Percentiles rank a stretch among this genome's conserved stretches.
These are phyloP conservation scores for Chaetodon auriga DNA, from an alignment of 2,113 vertebrate species.

Conservation along the genomic window DNA sequence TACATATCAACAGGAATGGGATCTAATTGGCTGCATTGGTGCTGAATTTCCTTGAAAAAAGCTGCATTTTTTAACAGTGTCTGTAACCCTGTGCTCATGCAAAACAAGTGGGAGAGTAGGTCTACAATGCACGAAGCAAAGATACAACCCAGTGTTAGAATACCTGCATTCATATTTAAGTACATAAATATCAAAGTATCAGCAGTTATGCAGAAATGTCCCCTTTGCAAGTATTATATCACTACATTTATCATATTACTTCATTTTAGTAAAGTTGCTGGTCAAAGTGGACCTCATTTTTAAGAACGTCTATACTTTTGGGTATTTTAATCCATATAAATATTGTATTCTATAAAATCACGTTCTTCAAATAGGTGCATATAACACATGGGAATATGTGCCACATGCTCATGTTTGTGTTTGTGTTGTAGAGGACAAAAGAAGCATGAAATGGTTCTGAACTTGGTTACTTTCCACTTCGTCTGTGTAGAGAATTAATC, in stretches of 20 bases:
- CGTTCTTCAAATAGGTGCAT: too few relatives aligned
- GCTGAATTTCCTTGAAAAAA: not conserved
- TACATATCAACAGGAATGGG: not conserved
- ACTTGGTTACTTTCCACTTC: not conserved
- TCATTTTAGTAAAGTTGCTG: not conserved
- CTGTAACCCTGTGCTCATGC: not conserved
- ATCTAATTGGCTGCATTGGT: not conserved
- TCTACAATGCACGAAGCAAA: too few relatives aligned
- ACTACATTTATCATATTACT: too few relatives aligned
- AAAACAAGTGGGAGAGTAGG: too few relatives aligned
- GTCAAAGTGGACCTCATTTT: not conserved
- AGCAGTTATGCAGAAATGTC: too few relatives aligned
- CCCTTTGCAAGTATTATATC: too few relatives aligned
- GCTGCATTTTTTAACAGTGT: not conserved
- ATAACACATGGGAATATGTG: too few relatives aligned
- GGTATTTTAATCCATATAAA: not conserved
- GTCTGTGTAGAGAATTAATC: not conserved
- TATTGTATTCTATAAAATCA: not conserved
- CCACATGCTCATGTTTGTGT: not conserved
- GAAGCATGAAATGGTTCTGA: not conserved
- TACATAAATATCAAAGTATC: too few relatives aligned
- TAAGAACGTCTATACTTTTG: not conserved
- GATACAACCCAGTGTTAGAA: too few relatives aligned
- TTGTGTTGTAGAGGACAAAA: not conserved
- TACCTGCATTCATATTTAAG: too few relatives aligned